Evolutionary conservation across 2,888 invertebrate species (phyloP).

Genomic region (Parascotia fuliginaria): DNA sequence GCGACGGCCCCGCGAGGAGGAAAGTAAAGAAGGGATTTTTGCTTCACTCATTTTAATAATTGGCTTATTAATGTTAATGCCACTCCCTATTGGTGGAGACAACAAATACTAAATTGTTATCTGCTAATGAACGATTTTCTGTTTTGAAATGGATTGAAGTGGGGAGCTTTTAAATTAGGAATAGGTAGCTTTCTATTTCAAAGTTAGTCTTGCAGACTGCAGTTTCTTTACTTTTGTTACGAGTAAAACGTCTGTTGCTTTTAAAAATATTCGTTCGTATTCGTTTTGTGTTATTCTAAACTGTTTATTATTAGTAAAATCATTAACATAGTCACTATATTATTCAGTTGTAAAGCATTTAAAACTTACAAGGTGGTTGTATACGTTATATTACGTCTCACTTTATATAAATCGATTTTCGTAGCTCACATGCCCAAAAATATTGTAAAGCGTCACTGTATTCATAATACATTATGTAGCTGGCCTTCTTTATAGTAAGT

Average conservation of each 20-base stretch:
- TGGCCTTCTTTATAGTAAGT: conserved; percentile 48
- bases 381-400: too few species aligned
- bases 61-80: conserved; percentile 54
- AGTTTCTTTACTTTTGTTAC: too few species aligned
- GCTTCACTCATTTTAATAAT: conserved; percentile 57
- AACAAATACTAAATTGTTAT: conserved; percentile 3
- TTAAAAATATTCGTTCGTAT: too few species aligned
- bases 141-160: conserved; percentile 5
- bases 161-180: neutral
- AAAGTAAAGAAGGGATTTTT: conserved; percentile 41
- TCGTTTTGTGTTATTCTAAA: too few species aligned
- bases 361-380: neutral
- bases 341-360: too few species aligned
- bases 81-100: conserved; percentile 27
- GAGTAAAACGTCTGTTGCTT: too few species aligned
- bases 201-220: too few species aligned
- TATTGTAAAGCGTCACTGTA: conserved; percentile 12
- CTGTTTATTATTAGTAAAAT: too few species aligned
- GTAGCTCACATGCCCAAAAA: neutral
- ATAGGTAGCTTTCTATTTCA: too few species aligned
- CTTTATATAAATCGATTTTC: too few species aligned
- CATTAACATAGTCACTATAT: too few species aligned
- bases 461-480: conserved; percentile 26
- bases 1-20: conserved; percentile 52
- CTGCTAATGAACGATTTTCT: conserved; percentile 1